Base-by-base conservation (phyloP, 53 echinoderm and acorn worm genomes). In the Mesocentrotus franciscanus region DNA sequence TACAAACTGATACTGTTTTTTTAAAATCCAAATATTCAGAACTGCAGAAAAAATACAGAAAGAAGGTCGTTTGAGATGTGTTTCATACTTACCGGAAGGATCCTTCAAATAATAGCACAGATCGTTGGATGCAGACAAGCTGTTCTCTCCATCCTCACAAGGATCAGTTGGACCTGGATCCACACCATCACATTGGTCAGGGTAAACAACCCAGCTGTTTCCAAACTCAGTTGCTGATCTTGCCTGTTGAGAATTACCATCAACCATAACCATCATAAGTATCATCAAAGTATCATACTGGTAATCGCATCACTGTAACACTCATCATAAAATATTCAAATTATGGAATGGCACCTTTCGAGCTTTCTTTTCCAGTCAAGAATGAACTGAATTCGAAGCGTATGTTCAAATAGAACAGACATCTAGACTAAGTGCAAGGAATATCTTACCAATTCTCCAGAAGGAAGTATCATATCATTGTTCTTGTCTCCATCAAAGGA, bases 401-500 rank as follows among this genome's bases (percentile, higher is more conserved):
- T n/a, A n/a, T n/a, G n/a, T n/a, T n/a, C n/a, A n/a, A n/a, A n/a
- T n/a, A n/a, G n/a, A n/a, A 9, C 72, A 8, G 27, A 72, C n/a
- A 59, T 68, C 0, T 7, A 26, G 71, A 26, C 3, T 26, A 26
- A 9, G 16, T 71, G 71, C 8, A 22, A 71, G 22, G 22, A 24
- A 0, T 76, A 29, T 49, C 97, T 85, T 84, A 97, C 97, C 96
- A 87, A 30, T 90, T 81, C 75, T 92, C 97, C 97, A 24, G 71
- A 91, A 15, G 56, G 97, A 35, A 92, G 58, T 3, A 57, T 22
- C 42, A 97, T 89, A 22, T 98, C 98, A 71, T 98, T 97, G 22
- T 60, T 34, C 49, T 32, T 17, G 91, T 97, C 94, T 27, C 96
- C 96, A 87, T 98, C 97, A 68, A 96, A 97, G n/a, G 74, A 96